phyloP scores from a whole-genome alignment of 2,888 invertebrate species.

The Colostygia pectinataria region DNA sequence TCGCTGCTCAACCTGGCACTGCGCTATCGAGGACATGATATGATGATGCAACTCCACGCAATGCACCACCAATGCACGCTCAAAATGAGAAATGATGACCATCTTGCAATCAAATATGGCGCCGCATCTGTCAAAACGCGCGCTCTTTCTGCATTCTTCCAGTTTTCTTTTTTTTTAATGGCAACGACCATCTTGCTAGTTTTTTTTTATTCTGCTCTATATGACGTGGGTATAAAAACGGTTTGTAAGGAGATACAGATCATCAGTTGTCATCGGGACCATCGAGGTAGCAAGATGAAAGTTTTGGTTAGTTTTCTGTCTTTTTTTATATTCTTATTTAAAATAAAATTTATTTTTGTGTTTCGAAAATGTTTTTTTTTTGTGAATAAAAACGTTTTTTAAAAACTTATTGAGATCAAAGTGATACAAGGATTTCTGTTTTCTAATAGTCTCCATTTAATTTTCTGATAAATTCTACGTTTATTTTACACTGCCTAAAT shows the following conservation, averaged over 20 bases:
- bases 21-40: too few species aligned
- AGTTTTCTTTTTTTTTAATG: slow-evolving; percentile 46
- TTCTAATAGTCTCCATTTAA: too few species aligned
- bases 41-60: slow-evolving; percentile 36
- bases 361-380: too few species aligned
- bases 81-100: slow-evolving; percentile 32
- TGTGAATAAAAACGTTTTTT: too few species aligned
- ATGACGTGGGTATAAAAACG: slow-evolving; percentile 66
- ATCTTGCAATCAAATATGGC: slow-evolving; percentile 43
- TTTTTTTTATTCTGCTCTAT: slow-evolving; percentile 42
- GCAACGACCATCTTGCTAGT: slow-evolving; percentile 46
- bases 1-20: too few species aligned
- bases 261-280: slow-evolving; percentile 69
- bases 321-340: slow-evolving; percentile 7
- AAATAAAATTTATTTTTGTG: too few species aligned
- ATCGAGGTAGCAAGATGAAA: slow-evolving; percentile 67
- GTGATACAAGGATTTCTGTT: too few species aligned
- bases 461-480: too few species aligned
- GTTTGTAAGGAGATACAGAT: slow-evolving; percentile 45
- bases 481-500: too few species aligned
- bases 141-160: slow-evolving; percentile 77
- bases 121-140: slow-evolving; percentile 52
- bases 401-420: too few species aligned
- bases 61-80: too few species aligned
- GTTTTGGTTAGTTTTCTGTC: slow-evolving; percentile 70